Base-by-base conservation (phyloP, 2,113 vertebrate genomes). In the Grammomys surdaster region DNA sequence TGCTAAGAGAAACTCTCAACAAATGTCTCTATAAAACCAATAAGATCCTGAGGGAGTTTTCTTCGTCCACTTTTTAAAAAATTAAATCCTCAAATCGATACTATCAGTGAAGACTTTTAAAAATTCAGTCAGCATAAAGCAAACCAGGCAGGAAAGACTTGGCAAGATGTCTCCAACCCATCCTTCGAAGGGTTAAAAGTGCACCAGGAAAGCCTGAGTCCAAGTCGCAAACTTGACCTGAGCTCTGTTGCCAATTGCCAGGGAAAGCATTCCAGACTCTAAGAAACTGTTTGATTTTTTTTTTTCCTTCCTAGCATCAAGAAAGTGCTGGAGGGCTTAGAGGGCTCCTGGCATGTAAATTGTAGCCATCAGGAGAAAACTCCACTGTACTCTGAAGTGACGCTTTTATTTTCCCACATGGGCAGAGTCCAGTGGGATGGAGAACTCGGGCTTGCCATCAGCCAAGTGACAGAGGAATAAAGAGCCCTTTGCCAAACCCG, bases 211-310 rank as follows among this genome's bases (percentile, higher is more conserved):
- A 96, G 76, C 88, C 89, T 67, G 90, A 95, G 77, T 96, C 90
- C 58, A 76, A 96, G 94, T 96, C 94, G 91, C 97, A 97, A 97
- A 97, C 97, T 98, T 96, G 58, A 96, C 91, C 97, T 98, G 97
- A 98, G 97, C 97, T 96, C 97, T 95, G 95, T 96, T 97, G 97
- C 97, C 96, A 97, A 96, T 95, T 96, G 97, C 93, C 96, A 96
- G 97, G 81, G 94, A 95, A 97, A 96, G 97, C 95, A 96, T 97
- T 98, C 97, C 96, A 97, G 97, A 96, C 97, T 95, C 88, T 72
- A 80, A 96, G 90, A 94, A 97, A 96, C 93, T 93, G 95, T 94
- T 97, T 96, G 91, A 97, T 95, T 97, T 93, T 91, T 95, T 85
- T 90, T 58, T 0, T 76, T 63, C 70, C 70, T 96, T 95, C 92